Evolutionary conservation across 2,113 vertebrate genomes (phyloP), one percentile per base, ranked within the genome.

Genomic region (Mobula hypostoma): DNA sequence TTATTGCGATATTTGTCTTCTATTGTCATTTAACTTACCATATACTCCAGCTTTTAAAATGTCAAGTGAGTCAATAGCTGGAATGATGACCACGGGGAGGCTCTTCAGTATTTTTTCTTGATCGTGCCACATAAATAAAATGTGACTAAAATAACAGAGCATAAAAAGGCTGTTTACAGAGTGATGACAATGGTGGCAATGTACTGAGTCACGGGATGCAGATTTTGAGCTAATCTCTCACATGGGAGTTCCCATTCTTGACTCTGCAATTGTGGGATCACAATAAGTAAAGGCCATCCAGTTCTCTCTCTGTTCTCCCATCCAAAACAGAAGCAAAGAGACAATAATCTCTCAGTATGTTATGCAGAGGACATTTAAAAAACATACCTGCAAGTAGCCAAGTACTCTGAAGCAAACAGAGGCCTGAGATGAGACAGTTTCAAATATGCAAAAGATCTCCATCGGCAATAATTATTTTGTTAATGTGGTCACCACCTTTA

Each of bases 1-100:
- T 93, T 74, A 93, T 93, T 93, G 91, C 12, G 68, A 76, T 24
- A 93, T 93, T 93, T 74, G 48, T 93, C 70, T 74, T 93, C 91
- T 29, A 93, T 93, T 93, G 91, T 93, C 91, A 74, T 48, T 63
- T 66, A 66, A 90, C 61, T 90, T 66, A 90, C 29, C 32, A 74
- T 74, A 74, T 21, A 72, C 91, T 48, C 91, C 5, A 24, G 70
- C 36, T 74, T 93, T 74, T 56, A 36, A 74, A 93, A 72, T 74
- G 91, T 93, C 91, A 93, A 93, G 91, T 48, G 40, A 40, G 70
- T 74, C 91, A 29, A 40, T 93, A 48, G 66, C 70, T 93, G 32
- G 91, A 48, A 5, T 56, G 68, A 48, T 76, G 91, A 72, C 66
- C 36, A 24, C 21, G 27, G 70, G 32, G 32, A 72, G 91, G 91